Base-by-base conservation (phyloP, 2,888 invertebrate species). In the Sipha maydis region DNA sequence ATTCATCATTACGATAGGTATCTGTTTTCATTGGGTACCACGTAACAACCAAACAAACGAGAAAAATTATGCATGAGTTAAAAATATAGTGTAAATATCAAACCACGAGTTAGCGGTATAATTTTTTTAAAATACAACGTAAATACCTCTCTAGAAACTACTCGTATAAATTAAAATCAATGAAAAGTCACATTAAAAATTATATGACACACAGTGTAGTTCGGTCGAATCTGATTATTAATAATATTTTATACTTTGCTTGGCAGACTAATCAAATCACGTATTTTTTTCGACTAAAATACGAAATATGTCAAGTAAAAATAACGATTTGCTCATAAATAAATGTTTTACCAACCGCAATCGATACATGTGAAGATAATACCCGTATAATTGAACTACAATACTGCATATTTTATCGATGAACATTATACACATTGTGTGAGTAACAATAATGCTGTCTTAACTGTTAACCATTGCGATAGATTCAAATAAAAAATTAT, bases 401-500 rank as follows among this genome's bases (percentile, higher is more conserved):
- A 80, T 38, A n/a, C 38, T 80, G n/a, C 21, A 3, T 28, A 8
- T 38, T 80, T 80, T 61, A 61, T 80, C 61, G 34, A 8, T n/a
- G 34, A 34, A 61, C 56, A 34, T 78, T 56, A 1, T 34, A 79
- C 14, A 38, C n/a, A 48, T 79, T 0, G 25, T 38, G 28, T n/a
- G 38, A 79, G 38, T 61, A 79, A 79, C 38, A 8, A 61, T 79
- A 79, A 61, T 79, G n/a, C n/a, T 61, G 14, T 61, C 34, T 34
- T n/a, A 79, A 14, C 61, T 38, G 19, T 25, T 2, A 28, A 28
- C 34, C 25, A 7, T 61, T 17, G 19, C 25, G 8, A 38, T 61
- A 38, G 14, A 61, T 61, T 56, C 34, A 34, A 34, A 34, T 56
- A 14, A 34, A n/a, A 34, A 34, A 34, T 34, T 41, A 41, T 9